These are phyloP conservation scores for Mellilla xanthometata DNA, from an alignment of 2,888 invertebrate genomes.

Conservation along the genomic window DNA sequence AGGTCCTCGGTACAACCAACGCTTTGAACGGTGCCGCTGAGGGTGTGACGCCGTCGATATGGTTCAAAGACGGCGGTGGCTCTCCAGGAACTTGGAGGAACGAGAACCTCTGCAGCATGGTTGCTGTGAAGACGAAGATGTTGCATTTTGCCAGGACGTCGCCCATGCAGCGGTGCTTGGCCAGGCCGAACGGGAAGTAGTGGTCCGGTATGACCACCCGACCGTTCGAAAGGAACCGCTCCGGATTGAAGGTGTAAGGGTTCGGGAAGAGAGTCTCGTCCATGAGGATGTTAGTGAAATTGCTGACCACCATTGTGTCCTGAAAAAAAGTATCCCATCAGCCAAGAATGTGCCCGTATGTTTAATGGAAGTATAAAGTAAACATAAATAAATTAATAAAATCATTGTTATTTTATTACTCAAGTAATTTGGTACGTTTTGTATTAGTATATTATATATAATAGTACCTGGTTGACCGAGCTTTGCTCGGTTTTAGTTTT, in stretches of 20 bases:
- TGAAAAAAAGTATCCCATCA: constrained; percentile 59
- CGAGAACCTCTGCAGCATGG: constrained; percentile 88
- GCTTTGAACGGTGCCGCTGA: constrained; percentile 88
- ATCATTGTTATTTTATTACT: no score
- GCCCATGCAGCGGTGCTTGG: constrained; percentile 92
- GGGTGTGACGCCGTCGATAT: constrained; percentile 90
- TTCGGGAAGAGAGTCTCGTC: constrained; percentile 86
- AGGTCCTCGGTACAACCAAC: constrained; percentile 78
- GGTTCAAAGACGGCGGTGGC: constrained; percentile 84
- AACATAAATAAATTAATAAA: no score
- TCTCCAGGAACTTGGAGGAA: constrained; percentile 86
- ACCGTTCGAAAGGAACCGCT: constrained; percentile 86
- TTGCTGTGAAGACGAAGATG: constrained; percentile 88
- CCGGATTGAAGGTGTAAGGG: constrained; percentile 88
- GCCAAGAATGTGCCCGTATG: no score
- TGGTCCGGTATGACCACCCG: constrained; percentile 85
- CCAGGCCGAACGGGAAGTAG: constrained; percentile 90
- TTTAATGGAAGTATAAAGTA: no score
- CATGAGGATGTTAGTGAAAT: constrained; percentile 88
- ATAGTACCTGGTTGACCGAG: no score
- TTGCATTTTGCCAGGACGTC: constrained; percentile 89
- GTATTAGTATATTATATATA: no score
- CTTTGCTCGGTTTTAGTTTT: no score
- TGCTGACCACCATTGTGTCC: constrained; percentile 91
- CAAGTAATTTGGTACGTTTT: no score